These are phyloP conservation scores for Nematopogon swammerdamellus DNA, from an alignment of 2,888 invertebrate genomes.

Conservation along the genomic window DNA sequence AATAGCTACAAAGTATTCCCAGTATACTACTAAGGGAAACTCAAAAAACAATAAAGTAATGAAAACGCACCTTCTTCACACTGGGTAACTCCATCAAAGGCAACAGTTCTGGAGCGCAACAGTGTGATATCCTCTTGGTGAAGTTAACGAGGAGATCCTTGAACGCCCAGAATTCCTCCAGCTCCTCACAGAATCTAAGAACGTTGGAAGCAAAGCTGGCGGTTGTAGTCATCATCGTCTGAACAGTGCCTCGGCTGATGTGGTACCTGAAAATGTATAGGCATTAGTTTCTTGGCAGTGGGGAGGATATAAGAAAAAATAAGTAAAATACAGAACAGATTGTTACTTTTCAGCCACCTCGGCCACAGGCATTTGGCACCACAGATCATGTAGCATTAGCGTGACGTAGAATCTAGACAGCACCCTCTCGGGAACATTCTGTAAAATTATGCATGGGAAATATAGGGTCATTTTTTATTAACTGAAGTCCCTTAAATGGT, in stretches of 20 bases:
- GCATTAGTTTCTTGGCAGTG: constrained; percentile 51
- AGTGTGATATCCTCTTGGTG: constrained; percentile 71
- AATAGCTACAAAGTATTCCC: not conserved
- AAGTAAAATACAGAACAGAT: not conserved
- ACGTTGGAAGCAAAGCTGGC: constrained; percentile 73
- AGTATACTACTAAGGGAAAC: not conserved
- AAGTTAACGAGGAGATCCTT: constrained; percentile 72
- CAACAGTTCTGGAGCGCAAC: constrained; percentile 75
- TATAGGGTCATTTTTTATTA: too few relatives aligned
- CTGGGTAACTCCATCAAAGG: constrained; percentile 85
- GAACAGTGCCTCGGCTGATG: constrained; percentile 75
- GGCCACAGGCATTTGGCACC: constrained; percentile 65
- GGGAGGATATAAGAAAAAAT: not conserved
- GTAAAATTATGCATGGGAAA: too few relatives aligned
- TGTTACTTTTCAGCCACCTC: constrained; percentile 63
- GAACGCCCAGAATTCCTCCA: constrained; percentile 81
- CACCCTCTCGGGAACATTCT: constrained; percentile 60
- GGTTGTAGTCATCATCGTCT: constrained; percentile 69
- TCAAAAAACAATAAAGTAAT: too few relatives aligned
- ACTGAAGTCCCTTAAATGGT: too few relatives aligned
- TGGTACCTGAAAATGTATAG: constrained; percentile 50
- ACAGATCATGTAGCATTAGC: constrained; percentile 77
- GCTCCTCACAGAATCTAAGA: constrained; percentile 74
- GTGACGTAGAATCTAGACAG: constrained; percentile 81
- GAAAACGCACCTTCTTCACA: constrained; percentile 68